Evolutionary conservation across 2,888 invertebrate genomes (phyloP).

Genomic region (Apotomis betuletana): DNA sequence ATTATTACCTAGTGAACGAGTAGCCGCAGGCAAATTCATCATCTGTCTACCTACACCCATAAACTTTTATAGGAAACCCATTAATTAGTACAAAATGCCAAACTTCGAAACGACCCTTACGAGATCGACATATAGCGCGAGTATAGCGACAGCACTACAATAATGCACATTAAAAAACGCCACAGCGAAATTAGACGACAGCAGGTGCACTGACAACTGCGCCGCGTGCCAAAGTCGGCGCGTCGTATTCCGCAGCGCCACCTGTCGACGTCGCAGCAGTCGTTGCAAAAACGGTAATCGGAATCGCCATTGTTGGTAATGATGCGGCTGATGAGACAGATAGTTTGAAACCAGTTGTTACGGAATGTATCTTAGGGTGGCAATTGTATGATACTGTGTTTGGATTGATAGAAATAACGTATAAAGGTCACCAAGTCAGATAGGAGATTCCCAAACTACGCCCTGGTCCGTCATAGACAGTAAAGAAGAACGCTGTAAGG

Average conservation of each 20-base stretch:
- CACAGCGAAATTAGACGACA: conserved; percentile 25
- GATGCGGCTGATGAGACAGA: conserved; percentile 48
- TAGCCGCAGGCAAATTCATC: background rate
- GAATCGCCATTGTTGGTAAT: conserved; percentile 53
- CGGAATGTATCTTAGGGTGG: background rate
- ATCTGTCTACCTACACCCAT: background rate
- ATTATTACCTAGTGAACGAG: background rate
- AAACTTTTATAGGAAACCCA: background rate
- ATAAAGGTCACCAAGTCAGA: too few relatives aligned
- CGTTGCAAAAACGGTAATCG: conserved; percentile 66
- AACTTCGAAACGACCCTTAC: background rate
- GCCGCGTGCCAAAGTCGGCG: conserved; percentile 16
- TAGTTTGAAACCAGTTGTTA: background rate
- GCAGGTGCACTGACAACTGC: conserved; percentile 37
- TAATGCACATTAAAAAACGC: conserved; percentile 24
- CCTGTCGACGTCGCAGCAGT: conserved; percentile 47
- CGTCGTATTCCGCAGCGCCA: conserved; percentile 50
- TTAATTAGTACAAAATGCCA: conserved; percentile 18
- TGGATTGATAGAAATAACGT: too few relatives aligned
- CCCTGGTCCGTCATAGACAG: too few relatives aligned
- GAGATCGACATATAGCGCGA: conserved; percentile 6
- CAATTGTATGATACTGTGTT: too few relatives aligned
- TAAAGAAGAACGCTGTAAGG: too few relatives aligned
- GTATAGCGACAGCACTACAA: conserved; percentile 2
- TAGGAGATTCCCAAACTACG: too few relatives aligned